Percentiles rank a stretch among this genome's conserved stretches.
Evolutionary conservation across 2,888 invertebrate species (phyloP).

Genomic region (Acronicta psi): DNA sequence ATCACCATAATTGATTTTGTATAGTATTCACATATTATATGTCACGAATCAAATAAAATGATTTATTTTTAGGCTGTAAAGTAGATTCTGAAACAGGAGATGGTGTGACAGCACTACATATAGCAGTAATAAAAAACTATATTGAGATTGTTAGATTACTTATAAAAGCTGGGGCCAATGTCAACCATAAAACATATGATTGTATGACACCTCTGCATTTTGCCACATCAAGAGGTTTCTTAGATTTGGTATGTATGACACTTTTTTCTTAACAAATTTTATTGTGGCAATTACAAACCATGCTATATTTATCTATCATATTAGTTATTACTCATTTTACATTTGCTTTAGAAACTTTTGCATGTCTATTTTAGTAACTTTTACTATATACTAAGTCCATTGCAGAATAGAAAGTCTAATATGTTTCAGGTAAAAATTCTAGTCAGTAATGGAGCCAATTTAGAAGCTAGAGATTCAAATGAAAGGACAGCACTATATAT

Average conservation of each 20-base stretch:
- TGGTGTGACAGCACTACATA: slow-evolving; percentile 91
- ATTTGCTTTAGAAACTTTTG: too few species aligned
- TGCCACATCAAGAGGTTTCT: slow-evolving; percentile 89
- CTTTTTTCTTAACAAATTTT: too few species aligned
- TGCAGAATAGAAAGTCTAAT: background rate
- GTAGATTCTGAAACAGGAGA: slow-evolving; percentile 91
- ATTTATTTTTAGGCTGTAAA: slow-evolving; percentile 85
- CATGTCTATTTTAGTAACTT: too few species aligned
- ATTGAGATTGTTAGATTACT: slow-evolving; percentile 88
- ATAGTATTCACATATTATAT: too few species aligned
- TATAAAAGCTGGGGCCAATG: slow-evolving; percentile 88
- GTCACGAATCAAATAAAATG: background rate
- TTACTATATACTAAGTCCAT: too few species aligned
- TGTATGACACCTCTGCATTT: slow-evolving; percentile 90
- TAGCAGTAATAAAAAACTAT: slow-evolving; percentile 90
- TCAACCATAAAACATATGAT: slow-evolving; percentile 90
- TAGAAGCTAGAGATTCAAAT: slow-evolving; percentile 89
- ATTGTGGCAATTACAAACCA: too few species aligned
- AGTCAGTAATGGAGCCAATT: slow-evolving; percentile 86
- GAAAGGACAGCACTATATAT: slow-evolving; percentile 88
- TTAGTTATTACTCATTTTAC: too few species aligned
- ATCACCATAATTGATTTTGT: too few species aligned
- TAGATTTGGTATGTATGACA: slow-evolving; percentile 83
- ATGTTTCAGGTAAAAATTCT: slow-evolving; percentile 84
- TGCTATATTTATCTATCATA: too few species aligned